Evolutionary conservation across 37 sponge, comb jelly and placozoan species (phyloP), one percentile per base, ranked within the genome.

Genomic region (Theonella swinhoei): DNA sequence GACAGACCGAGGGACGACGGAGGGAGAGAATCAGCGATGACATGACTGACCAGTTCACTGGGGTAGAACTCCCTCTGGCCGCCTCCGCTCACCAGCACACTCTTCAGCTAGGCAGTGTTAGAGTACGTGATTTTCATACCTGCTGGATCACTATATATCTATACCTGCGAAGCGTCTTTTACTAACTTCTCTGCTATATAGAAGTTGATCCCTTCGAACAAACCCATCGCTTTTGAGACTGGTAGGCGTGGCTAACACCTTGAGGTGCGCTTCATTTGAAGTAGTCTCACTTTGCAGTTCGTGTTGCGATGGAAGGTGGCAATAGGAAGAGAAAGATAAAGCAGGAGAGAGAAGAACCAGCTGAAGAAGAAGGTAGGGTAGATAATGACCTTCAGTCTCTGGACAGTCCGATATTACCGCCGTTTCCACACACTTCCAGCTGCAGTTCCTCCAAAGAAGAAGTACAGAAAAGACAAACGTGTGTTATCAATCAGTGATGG

Each of bases 391-490:
- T 47, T 47, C 14, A 47, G 54, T 14, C 54, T 17, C n/a, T n/a
- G n/a, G n/a, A n/a, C n/a, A n/a, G n/a, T n/a, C n/a, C n/a, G n/a
- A n/a, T n/a, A n/a, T n/a, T n/a, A n/a, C n/a, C n/a, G n/a, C n/a
- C n/a, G n/a, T n/a, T n/a, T n/a, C n/a, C n/a, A n/a, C n/a, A n/a
- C n/a, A n/a, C n/a, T n/a, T n/a, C n/a, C n/a, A n/a, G n/a, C n/a
- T n/a, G n/a, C n/a, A n/a, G 54, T 14, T 47, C 61, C 84, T 38
- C 72, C 82, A 79, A 90, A 75, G 54, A 93, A 85, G 59, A 88
- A 86, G 35, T 93, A 89, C 68, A 75, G 94, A 70, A 93, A 93
- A 62, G 94, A 93, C 62, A 93, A 93, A 82, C 94, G 94, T 93
- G 40, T 68, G 88, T 62, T 25, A 19, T 3, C 20, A 30, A 70